phyloP scores from a whole-genome alignment of 2,113 vertebrate genomes.

The Lagenorhynchus albirostris region DNA sequence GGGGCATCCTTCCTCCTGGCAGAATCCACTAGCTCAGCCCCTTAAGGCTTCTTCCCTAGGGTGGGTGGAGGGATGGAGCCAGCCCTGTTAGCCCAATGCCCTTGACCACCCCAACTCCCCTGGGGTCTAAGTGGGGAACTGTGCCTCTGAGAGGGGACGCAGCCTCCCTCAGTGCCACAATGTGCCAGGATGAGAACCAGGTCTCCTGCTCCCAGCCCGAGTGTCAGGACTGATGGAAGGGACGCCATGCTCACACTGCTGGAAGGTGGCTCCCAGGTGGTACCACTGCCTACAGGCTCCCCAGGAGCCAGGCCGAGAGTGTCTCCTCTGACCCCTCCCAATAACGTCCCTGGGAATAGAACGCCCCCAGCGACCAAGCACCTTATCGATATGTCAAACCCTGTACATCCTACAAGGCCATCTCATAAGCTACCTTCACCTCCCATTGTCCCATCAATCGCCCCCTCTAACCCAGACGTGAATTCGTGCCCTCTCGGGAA shows the following conservation, averaged over 20 bases:
- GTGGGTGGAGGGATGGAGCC: not conserved
- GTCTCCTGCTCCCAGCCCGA: not conserved
- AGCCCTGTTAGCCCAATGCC: not conserved
- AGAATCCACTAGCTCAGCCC: not conserved
- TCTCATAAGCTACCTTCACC: not conserved
- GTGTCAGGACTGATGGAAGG: not conserved
- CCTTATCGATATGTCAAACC: not conserved
- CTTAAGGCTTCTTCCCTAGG: not conserved
- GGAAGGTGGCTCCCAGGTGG: not conserved
- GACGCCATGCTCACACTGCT: fast-evolving
- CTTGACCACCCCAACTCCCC: not conserved
- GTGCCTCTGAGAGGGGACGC: not conserved
- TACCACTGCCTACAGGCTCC: not conserved
- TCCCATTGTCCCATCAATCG: not conserved
- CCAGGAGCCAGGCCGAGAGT: not conserved
- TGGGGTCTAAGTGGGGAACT: not conserved
- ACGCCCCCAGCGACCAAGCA: not conserved
- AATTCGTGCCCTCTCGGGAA: not conserved
- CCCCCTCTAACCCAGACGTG: not conserved
- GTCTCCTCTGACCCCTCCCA: not conserved
- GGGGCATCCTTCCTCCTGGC: not conserved
- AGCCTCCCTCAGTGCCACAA: not conserved
- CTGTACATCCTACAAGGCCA: not conserved
- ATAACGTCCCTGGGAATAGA: not conserved
- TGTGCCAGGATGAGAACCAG: not conserved